phyloP scores from a whole-genome alignment of 1,140 invertebrate species.

The Hormaphis cornu region DNA sequence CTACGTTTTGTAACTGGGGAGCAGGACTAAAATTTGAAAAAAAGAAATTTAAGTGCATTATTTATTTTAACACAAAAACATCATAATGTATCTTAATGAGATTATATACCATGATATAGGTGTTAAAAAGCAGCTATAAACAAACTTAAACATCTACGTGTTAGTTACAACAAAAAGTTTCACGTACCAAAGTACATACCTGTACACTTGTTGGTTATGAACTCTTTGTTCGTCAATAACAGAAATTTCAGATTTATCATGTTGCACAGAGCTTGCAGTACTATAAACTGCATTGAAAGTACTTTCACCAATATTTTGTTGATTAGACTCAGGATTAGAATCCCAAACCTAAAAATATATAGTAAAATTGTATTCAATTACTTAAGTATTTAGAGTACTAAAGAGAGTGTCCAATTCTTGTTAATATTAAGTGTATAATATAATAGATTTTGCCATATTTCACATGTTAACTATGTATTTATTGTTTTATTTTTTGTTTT shows the following conservation, averaged over 20 bases:
- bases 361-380: too few relatives aligned
- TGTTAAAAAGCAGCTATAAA: conserved; percentile 5
- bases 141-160: conserved; percentile 2
- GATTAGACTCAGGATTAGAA: conserved; percentile 23
- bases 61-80: neutral
- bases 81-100: neutral
- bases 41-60: neutral
- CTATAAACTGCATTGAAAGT: conserved; percentile 26
- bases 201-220: conserved; percentile 31
- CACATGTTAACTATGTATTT: too few relatives aligned
- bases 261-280: neutral
- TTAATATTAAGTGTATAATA: too few relatives aligned
- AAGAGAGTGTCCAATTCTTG: too few relatives aligned
- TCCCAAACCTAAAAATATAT: conserved; percentile 8
- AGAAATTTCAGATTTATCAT: conserved; percentile 29
- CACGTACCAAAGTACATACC: conserved; percentile 32
- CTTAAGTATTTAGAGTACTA: too few relatives aligned
- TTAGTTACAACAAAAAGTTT: conserved; percentile 29
- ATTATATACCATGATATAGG: neutral
- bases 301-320: conserved; percentile 18
- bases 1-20: conserved; percentile 23
- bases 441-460: too few relatives aligned
- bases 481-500: too few relatives aligned
- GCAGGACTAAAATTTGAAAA: conserved; percentile 12
- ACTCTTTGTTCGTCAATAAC: conserved; percentile 29